Evolutionary conservation across 2,113 vertebrate genomes (phyloP), one percentile per base, ranked within the genome.

Genomic region (Hemiscyllium ocellatum): DNA sequence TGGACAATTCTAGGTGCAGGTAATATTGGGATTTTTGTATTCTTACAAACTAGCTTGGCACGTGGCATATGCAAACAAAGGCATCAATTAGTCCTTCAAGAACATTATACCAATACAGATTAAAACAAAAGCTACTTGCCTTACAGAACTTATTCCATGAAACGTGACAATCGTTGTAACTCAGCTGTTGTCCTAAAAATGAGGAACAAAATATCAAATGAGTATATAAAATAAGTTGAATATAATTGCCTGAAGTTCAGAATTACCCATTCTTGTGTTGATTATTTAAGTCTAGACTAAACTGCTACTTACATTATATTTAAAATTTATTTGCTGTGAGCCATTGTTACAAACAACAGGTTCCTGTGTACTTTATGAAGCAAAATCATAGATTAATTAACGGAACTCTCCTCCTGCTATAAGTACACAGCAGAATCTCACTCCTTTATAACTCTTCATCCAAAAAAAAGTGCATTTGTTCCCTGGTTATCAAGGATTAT

Each of bases 131-230:
- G 12, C 61, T 66, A 72, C 83, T 8, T 97, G 99, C 99, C 98
- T 99, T 99, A 95, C 98, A 99, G 97, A 99, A 99, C 97, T 98
- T 99, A 47, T 98, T 98, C 99, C 99, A 99, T 96, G 98, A 98
- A 33, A 99, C 97, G 0, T 99, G 98, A 95, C 98, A 98, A 96
- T 99, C 99, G 83, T 96, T 98, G 96, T 98, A 98, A 97, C 97
- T 97, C 68, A 97, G 96, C 29, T 98, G 98, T 78, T 98, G 98
- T 96, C 98, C 99, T 99, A 93, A 85, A 97, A 96, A 42, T 1
- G 95, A 96, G 96, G 72, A 93, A 90, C 2, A 95, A 50, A 50
- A 72, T 72, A 76, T 24, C 22, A 68, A 93, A 2, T 94, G 61
- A 94, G 50, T 95, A 52, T 95, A 3, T 68, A 68, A 95, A 47